Base-by-base conservation (phyloP, 1,140 invertebrate species). In the Drosophila subobscura region DNA sequence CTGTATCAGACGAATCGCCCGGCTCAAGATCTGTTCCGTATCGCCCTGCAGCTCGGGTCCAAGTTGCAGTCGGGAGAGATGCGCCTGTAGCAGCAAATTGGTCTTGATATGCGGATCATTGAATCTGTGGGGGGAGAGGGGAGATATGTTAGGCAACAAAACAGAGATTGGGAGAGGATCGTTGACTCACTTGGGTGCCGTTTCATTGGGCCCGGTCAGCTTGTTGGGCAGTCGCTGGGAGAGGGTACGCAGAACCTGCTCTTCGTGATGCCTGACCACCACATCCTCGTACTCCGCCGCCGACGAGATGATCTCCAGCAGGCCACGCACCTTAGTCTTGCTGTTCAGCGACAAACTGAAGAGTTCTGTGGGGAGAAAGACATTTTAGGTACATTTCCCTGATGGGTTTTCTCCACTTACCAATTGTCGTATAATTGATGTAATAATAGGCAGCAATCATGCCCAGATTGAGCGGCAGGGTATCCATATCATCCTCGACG, bases 391-490 rank as follows among this genome's bases (percentile, higher is more conserved):
- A 10, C 4, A 4, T 12, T 10, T 12, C 10, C 10, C 3, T 4
- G 33, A 37, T 1, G 12, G 33, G 1, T n/a, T 10, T 16, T 10
- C 0, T 23, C 0, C 0, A n/a, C 92, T 92, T 91, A 97, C 96
- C 96, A 70, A 99, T 99, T 0, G 99, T 99, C 0, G 98, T 99
- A 81, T 99, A 99, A 92, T 99, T 99, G 73, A 99, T 99, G 91
- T 99, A 99, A 92, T 99, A 99, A 92, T 99, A 99, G 0, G 98
- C 98, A 2, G 99, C 98, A 92, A 99, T 99, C 98, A 99, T 99
- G 66, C 99, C 99, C 89, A 99, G 93, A 93, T 99, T 99, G 0
- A 99, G 93, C 0, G 99, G 97, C 49, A 97, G 93, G 0, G 97
- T 97, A 91, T 99, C 98, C 95, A 99, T 98, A 67, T 99, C 99